Base-by-base conservation (phyloP, 2,888 invertebrate genomes). In the Drosophila longiperda region DNA sequence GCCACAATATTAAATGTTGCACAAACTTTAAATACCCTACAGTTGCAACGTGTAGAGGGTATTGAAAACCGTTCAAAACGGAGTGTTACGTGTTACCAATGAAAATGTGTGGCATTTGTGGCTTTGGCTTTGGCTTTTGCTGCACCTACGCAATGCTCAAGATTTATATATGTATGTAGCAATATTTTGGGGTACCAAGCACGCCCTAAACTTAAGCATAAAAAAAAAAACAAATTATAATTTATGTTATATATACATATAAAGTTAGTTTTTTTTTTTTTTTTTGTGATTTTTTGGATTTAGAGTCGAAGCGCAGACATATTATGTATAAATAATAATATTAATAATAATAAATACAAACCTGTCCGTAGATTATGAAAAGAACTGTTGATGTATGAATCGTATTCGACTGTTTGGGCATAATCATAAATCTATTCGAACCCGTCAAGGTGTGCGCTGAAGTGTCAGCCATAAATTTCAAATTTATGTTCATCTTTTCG, bases 351-450 rank as follows among this genome's bases (percentile, higher is more conserved):
- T 65, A 64, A 72, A 36, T 54, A 26, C 34, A 45, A 68, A 79
- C 70, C 73, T 75, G 84, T 75, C 82, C 84, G 75, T 78, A 72
- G 89, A 78, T 75, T 83, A 74, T 78, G 87, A 89, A 84, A 82
- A 75, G 90, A 89, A 75, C 86, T 85, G 90, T 85, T 86, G 85
- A 86, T 82, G 80, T 82, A 79, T 75, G 64, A 84, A 88, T 78
- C 66, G 72, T 69, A 58, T 69, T 66, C 42, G 66, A 40, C 42
- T 52, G 55, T 75, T 71, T 72, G 78, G 60, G 68, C 72, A 67
- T 64, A 67, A 69, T 34, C 87, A 87, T 84, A 84, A 84, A 84
- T 84, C 84, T 87, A 75, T 66, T 71, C 64, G 54, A 42, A 53
- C 42, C 50, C 67, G 54, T 78, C 66, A 69, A 53, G 55, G 84